These are phyloP conservation scores for Emmelina monodactyla DNA, from an alignment of 2,888 invertebrate genomes.

Conservation along the genomic window DNA sequence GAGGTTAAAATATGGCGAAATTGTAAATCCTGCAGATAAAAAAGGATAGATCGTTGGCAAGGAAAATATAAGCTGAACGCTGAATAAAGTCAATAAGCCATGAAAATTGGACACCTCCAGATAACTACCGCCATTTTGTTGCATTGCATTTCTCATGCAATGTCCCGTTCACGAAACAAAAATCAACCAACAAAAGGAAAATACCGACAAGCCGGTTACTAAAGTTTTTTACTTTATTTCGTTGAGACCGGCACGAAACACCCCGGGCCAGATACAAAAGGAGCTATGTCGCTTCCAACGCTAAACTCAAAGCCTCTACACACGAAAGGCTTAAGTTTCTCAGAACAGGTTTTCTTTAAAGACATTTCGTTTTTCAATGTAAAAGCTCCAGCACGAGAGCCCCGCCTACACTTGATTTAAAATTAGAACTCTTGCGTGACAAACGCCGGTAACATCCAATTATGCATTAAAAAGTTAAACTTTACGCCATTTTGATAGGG, in stretches of 20 bases:
- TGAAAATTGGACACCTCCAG: constrained; percentile 32
- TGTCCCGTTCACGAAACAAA: constrained; percentile 60
- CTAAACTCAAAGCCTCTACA: constrained; percentile 50
- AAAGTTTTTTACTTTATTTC: constrained; percentile 63
- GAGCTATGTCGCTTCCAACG: constrained; percentile 42
- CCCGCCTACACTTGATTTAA: constrained; percentile 67
- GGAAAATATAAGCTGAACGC: not conserved
- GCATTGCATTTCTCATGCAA: constrained; percentile 62
- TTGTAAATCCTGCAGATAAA: too few relatives aligned
- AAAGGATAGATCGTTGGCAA: too few relatives aligned
- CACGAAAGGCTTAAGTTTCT: constrained; percentile 64
- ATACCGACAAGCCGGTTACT: constrained; percentile 62
- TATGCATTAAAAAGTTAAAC: constrained; percentile 62
- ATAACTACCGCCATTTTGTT: constrained; percentile 55
- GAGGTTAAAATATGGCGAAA: too few relatives aligned
- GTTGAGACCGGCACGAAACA: constrained; percentile 30
- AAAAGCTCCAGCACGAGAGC: constrained; percentile 56
- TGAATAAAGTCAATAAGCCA: constrained; percentile 24
- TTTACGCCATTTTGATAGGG: constrained; percentile 57
- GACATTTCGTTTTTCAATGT: constrained; percentile 64
- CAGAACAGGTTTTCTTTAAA: constrained; percentile 61
- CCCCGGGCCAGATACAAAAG: constrained; percentile 28
- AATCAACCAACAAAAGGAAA: constrained; percentile 60
- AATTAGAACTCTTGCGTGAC: constrained; percentile 66
- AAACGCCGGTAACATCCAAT: constrained; percentile 61